Percentiles rank a stretch among this genome's conserved stretches.
Conservation (phyloP, 2,113 vertebrate genomes). For the Nothocercus julius region DNA sequence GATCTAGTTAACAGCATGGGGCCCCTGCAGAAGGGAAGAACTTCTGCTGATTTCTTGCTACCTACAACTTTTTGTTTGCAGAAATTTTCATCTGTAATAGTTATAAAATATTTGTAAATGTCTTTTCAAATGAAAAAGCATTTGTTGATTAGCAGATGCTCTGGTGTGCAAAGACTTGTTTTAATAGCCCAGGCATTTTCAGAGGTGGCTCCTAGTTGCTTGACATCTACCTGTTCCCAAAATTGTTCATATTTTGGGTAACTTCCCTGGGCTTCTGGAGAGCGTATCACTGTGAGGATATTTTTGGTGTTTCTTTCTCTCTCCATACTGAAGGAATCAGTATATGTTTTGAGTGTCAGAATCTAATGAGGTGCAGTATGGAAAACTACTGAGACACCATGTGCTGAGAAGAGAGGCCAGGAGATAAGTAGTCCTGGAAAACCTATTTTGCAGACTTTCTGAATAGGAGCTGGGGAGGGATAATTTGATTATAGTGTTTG, state of each 20-base stretch:
- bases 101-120: background rate
- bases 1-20: background rate
- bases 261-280: background rate
- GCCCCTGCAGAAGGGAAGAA: background rate
- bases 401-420: background rate
- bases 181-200: no score
- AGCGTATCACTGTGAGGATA: background rate
- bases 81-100: background rate
- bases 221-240: background rate
- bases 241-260: background rate
- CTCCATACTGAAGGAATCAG: background rate
- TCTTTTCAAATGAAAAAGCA: background rate
- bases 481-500: background rate
- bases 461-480: background rate
- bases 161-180: background rate
- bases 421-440: accelerated
- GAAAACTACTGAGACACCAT: background rate
- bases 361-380: background rate
- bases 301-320: background rate
- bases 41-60: background rate
- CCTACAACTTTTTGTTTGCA: background rate
- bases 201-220: background rate
- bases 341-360: background rate
- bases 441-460: background rate
- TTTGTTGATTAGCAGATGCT: background rate